A percentile compares a stretch with the other conserved stretches of the same genome.
phyloP scores from a whole-genome alignment of 2,888 invertebrate species.

The Lasioglossum morio region DNA sequence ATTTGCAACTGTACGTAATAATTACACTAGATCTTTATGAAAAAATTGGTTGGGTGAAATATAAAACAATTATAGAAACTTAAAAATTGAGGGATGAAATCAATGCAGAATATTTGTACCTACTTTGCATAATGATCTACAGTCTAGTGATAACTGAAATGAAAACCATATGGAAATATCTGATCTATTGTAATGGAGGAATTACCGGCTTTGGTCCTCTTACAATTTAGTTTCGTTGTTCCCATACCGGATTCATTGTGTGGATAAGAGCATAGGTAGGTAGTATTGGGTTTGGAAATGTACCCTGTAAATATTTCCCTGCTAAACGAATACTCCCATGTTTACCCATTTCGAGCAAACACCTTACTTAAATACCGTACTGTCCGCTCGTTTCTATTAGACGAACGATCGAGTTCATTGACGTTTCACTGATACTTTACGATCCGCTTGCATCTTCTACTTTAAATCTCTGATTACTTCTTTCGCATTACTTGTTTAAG shows the following conservation, averaged over 20 bases:
- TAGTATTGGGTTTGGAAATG: slow-evolving; percentile 57
- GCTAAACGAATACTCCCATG: slow-evolving; percentile 62
- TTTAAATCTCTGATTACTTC: neutral
- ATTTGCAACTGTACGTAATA: neutral
- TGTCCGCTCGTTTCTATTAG: slow-evolving; percentile 35
- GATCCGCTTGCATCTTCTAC: neutral
- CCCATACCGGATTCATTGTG: slow-evolving; percentile 50
- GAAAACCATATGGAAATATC: neutral
- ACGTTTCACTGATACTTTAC: slow-evolving; percentile 27
- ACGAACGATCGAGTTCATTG: slow-evolving; percentile 43
- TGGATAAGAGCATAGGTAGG: slow-evolving; percentile 59
- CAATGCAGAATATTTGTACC: too few species aligned
- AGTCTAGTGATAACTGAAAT: neutral
- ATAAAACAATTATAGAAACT: too few species aligned
- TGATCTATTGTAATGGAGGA: neutral
- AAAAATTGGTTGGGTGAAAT: too few species aligned
- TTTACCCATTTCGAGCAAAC: slow-evolving; percentile 67
- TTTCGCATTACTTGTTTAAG: neutral
- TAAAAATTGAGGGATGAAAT: too few species aligned
- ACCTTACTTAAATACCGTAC: slow-evolving; percentile 49
- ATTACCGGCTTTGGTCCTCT: neutral
- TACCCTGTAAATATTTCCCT: slow-evolving; percentile 68
- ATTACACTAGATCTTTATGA: too few species aligned
- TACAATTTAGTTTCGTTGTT: slow-evolving; percentile 51
- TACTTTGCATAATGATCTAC: too few species aligned